Conservation (phyloP, 2,113 vertebrate species). For the Chitala chitala region DNA sequence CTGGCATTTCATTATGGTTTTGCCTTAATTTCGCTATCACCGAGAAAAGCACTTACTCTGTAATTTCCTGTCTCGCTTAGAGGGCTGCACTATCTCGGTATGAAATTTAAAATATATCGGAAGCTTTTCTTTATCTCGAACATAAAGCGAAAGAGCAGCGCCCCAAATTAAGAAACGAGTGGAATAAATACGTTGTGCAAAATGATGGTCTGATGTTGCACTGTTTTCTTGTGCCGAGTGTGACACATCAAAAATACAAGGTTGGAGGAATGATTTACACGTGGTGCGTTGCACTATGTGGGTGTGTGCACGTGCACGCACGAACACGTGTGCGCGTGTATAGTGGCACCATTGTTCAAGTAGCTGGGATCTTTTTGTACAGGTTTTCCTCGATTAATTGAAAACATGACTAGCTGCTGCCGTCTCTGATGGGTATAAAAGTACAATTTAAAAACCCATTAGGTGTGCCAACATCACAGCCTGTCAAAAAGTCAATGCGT, state of each 20-base stretch:
- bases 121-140: constrained; percentile 59
- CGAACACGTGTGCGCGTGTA: constrained; percentile 27
- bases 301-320: constrained; percentile 30
- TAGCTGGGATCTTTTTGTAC: constrained; percentile 48
- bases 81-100: constrained; percentile 54
- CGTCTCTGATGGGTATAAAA: constrained; percentile 66
- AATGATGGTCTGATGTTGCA: constrained; percentile 36
- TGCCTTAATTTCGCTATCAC: constrained; percentile 63
- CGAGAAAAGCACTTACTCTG: constrained; percentile 61
- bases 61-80: constrained; percentile 67
- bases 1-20: constrained; percentile 61
- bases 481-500: constrained; percentile 72
- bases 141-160: constrained; percentile 42
- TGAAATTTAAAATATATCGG: constrained; percentile 46
- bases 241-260: constrained; percentile 11
- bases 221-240: constrained; percentile 37
- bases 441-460: constrained; percentile 74
- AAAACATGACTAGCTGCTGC: constrained; percentile 66
- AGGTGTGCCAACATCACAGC: constrained; percentile 59
- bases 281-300: constrained; percentile 3
- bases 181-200: constrained; percentile 44
- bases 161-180: constrained; percentile 35
- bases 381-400: constrained; percentile 62
- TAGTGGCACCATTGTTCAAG: constrained; percentile 45
- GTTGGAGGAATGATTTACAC: not conserved